Percentiles rank a stretch among this genome's conserved stretches.
These are phyloP conservation scores for Rhineura floridana DNA, from an alignment of 2,113 vertebrate genomes.

Conservation along the genomic window DNA sequence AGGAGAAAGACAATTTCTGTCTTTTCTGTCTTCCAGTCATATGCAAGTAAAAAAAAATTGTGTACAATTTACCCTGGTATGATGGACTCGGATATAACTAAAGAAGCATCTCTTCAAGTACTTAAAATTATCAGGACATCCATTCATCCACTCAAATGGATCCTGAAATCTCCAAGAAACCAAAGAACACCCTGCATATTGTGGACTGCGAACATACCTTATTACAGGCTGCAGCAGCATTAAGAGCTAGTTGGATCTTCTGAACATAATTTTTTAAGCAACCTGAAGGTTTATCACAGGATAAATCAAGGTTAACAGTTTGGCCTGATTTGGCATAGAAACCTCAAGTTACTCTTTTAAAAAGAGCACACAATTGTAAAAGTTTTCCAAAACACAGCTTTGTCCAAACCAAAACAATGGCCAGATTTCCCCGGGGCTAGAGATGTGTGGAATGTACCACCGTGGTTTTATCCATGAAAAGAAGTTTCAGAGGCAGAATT, in stretches of 20 bases:
- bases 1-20: background rate
- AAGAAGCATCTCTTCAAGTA: background rate
- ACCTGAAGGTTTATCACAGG: background rate
- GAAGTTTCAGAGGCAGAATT: too few relatives aligned
- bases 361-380: background rate
- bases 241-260: background rate
- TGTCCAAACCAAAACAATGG: background rate
- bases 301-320: background rate
- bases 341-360: background rate
- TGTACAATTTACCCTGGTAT: background rate
- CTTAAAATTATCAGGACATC: background rate
- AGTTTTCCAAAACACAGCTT: conserved; percentile 19
- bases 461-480: too few relatives aligned
- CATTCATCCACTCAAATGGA: background rate
- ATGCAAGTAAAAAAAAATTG: background rate
- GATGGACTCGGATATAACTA: background rate
- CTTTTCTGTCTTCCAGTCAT: background rate
- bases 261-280: background rate
- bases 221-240: background rate
- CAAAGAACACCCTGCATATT: background rate
- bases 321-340: background rate
- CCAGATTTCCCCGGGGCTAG: background rate
- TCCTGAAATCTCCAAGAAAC: background rate
- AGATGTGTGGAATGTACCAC: background rate
- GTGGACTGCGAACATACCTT: background rate